Base-by-base conservation (phyloP, 1,140 invertebrate genomes). In the Aethina tumida region DNA sequence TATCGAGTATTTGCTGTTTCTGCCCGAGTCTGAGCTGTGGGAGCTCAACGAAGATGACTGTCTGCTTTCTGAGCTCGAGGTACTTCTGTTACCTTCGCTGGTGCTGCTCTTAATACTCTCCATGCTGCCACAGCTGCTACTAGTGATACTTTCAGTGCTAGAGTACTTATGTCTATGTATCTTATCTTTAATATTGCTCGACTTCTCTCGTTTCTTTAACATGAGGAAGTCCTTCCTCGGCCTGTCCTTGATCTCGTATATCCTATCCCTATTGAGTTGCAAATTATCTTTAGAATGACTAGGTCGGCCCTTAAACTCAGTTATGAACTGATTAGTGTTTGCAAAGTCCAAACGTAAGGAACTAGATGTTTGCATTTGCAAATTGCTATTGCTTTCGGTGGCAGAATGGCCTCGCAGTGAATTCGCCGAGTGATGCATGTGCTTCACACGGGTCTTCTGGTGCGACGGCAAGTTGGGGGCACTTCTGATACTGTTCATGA, bases 131-230 rank as follows among this genome's bases (percentile, higher is more conserved):
- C 81, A 80, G 54, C 81, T 84, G 59, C 81, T 84, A 43, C 79
- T 84, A 2, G 82, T 81, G 72, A 89, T 84, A 54, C 82, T 85
- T 57, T 89, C 85, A 2, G 81, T 84, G 52, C 83, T 87, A 1
- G 81, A 86, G 57, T 83, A 88, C 36, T 85, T 84, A 34, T 71
- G 65, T 49, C 69, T 66, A 14, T 71, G 64, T 45, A 70, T 69
- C 69, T 77, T 72, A 35, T 69, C 71, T 55, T 78, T 78, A 60
- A 79, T 69, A 27, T 55, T 50, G 17, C 73, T 59, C 64, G 69
- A 54, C 59, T 68, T 68, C 43, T 75, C 70, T 69, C 75, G 70
- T 43, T 73, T 71, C 59, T 79, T 79, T 62, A 80, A 74, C 53
- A 79, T 62, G 61, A 81, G 72, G 52, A 75, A 62, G 51, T 74